Percentiles rank a stretch among this genome's conserved stretches.
Conservation (phyloP, 2,797 vertebrate species). For the Trachurus trachurus region DNA sequence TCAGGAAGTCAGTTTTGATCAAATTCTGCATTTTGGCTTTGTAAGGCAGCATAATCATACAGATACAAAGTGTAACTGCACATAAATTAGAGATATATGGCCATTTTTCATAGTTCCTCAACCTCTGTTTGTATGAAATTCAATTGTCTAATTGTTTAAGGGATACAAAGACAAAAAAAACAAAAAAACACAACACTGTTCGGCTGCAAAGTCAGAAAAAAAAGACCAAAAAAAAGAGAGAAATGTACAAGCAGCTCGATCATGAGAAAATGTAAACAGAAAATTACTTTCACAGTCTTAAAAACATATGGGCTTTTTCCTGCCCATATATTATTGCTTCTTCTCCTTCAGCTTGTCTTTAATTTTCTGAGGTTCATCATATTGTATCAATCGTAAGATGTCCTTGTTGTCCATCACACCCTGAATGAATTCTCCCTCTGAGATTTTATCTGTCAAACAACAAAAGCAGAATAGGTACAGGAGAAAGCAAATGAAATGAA, state of each 20-base stretch:
- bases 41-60: neutral
- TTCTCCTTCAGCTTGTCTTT: conserved; percentile 89
- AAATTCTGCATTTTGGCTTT: neutral
- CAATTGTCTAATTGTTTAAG: neutral
- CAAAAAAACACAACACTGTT: conserved; percentile 5
- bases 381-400: conserved; percentile 93
- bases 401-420: conserved; percentile 93
- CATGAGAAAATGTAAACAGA: conserved; percentile 50
- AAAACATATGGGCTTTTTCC: neutral
- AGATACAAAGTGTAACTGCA: conserved; percentile 7
- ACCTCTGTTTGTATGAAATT: neutral
- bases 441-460: conserved; percentile 88
- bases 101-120: neutral
- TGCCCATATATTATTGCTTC: conserved; percentile 77
- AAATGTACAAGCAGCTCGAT: conserved; percentile 27
- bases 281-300: conserved; percentile 63
- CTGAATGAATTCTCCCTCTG: conserved; percentile 92
- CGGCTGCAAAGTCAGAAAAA: neutral
- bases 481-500: neutral
- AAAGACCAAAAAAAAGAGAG: neutral
- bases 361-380: conserved; percentile 91
- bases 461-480: neutral
- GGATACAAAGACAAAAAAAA: conserved; percentile 7
- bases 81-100: neutral
- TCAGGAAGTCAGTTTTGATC: neutral